phyloP scores from a whole-genome alignment of 2,797 vertebrate species.

The Sorex maritimensis region DNA sequence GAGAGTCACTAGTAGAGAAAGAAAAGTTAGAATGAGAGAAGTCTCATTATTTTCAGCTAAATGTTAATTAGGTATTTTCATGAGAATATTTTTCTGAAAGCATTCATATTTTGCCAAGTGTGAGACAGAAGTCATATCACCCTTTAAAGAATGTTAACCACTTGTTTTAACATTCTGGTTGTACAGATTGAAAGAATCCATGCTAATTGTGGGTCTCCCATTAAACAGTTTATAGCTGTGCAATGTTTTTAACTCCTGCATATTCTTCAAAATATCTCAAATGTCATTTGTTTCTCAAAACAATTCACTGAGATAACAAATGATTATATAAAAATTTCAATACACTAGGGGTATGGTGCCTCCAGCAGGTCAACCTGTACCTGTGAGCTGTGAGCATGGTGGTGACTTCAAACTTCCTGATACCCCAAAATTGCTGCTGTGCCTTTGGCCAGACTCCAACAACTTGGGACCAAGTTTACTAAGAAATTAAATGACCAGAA shows the following conservation, averaged over 20 bases:
- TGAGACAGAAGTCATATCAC: neutral
- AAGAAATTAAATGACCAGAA: no score
- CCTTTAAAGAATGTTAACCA: conserved; percentile 56
- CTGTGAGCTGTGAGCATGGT: no score
- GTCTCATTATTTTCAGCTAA: conserved; percentile 75
- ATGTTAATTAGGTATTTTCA: conserved; percentile 76
- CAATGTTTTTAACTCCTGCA: conserved; percentile 51
- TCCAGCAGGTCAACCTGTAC: no score
- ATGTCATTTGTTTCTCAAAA: conserved; percentile 55
- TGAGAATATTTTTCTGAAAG: conserved; percentile 41
- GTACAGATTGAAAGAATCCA: conserved; percentile 17
- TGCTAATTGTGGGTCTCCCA: conserved; percentile 62
- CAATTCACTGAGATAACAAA: conserved; percentile 57
- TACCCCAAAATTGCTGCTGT: no score
- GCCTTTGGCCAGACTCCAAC: no score
- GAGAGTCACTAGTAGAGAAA: conserved; percentile 23
- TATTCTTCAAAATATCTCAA: conserved; percentile 46
- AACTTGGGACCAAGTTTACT: no score
- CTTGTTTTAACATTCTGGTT: conserved; percentile 43
- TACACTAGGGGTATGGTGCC: neutral
- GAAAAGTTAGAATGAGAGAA: conserved; percentile 54
- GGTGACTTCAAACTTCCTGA: no score
- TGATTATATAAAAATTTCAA: conserved; percentile 39
- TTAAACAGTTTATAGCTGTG: conserved; percentile 64
- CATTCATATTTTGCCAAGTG: conserved; percentile 54